Evolutionary conservation across 2,113 vertebrate genomes (phyloP).

Genomic region (Lepisosteus osseus): DNA sequence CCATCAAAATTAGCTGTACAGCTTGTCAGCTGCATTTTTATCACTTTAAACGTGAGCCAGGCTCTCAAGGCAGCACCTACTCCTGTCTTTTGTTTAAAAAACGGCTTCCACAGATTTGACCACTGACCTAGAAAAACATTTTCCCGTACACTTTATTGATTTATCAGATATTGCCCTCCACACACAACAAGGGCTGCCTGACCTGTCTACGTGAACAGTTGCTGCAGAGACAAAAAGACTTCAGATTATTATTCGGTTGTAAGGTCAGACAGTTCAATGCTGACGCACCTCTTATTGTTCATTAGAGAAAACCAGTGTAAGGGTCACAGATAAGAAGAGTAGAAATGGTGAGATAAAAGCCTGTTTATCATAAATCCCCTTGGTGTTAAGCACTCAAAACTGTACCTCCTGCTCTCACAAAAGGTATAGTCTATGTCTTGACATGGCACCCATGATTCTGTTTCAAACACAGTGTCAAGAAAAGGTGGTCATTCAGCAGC

Average conservation of each 20-base stretch:
- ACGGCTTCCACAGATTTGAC: constrained; percentile 9
- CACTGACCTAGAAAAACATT: constrained; percentile 15
- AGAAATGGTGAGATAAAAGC: too few relatives aligned
- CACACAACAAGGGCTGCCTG: constrained; percentile 7
- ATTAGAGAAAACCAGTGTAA: not conserved
- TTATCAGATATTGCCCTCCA: constrained; percentile 10
- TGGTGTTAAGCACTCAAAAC: too few relatives aligned
- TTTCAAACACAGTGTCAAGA: too few relatives aligned
- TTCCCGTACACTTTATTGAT: constrained; percentile 18
- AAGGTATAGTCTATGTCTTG: too few relatives aligned
- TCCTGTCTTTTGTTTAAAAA: not conserved
- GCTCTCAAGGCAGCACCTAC: constrained; percentile 7
- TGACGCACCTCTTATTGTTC: constrained; percentile 1
- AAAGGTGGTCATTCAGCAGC: too few relatives aligned
- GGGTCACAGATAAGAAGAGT: too few relatives aligned
- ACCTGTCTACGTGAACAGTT: constrained; percentile 11
- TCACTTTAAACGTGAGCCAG: constrained; percentile 9
- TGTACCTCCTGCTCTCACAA: too few relatives aligned
- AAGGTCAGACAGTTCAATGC: constrained; percentile 7
- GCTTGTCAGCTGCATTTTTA: not conserved
- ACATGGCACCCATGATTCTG: too few relatives aligned
- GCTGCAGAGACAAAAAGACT: constrained; percentile 11
- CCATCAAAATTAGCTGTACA: constrained; percentile 9
- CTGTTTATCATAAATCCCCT: too few relatives aligned
- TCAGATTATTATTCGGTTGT: constrained; percentile 6